Conservation (phyloP, 1,140 invertebrate species). For the Zaprionus inermis region DNA sequence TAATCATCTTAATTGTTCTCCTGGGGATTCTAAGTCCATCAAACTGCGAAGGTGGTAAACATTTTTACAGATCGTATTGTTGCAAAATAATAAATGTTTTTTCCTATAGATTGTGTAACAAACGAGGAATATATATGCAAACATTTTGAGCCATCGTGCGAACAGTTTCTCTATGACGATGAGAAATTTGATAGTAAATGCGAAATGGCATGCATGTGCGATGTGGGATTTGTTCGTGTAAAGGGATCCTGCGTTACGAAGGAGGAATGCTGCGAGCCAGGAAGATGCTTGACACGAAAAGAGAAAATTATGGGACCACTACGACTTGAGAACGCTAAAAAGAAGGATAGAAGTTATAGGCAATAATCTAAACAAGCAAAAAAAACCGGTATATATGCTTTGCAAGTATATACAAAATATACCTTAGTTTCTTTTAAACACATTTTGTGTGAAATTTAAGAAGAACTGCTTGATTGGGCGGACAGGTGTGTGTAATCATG, state of each 20-base stretch:
- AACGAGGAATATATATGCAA: slow-evolving; percentile 9
- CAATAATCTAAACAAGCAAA: no score
- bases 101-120: slow-evolving; percentile 1
- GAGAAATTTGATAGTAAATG: slow-evolving; percentile 5
- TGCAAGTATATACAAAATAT: neutral
- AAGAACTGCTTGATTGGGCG: neutral
- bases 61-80: neutral
- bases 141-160: slow-evolving; percentile 30
- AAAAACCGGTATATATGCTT: no score
- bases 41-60: neutral
- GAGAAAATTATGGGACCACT: neutral
- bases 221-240: slow-evolving; percentile 15
- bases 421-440: neutral
- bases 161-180: slow-evolving; percentile 21
- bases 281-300: slow-evolving; percentile 10
- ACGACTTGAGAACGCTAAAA: neutral
- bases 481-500: neutral
- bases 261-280: neutral
- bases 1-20: neutral
- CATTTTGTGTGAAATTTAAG: neutral
- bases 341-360: no score
- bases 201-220: slow-evolving; percentile 20
- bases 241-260: neutral
- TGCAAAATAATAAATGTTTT: neutral
- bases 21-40: neutral